Evolutionary conservation across 2,888 invertebrate species (phyloP).

Genomic region (Tinea trinotella): DNA sequence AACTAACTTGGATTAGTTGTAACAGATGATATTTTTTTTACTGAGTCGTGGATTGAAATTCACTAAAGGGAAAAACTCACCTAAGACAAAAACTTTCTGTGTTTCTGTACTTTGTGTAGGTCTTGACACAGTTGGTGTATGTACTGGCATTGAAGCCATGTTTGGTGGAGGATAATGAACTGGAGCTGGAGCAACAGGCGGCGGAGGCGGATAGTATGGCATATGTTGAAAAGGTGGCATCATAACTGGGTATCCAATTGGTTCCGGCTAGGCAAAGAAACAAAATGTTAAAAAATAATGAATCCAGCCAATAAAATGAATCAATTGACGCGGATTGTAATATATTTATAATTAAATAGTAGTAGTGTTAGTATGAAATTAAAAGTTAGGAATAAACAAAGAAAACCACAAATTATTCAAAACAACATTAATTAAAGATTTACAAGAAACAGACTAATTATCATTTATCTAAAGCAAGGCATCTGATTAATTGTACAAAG

Average conservation of each 20-base stretch:
- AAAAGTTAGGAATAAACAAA: no score
- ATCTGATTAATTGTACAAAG: neutral
- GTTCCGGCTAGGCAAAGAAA: slow-evolving; percentile 55
- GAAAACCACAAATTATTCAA: no score
- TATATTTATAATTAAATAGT: no score
- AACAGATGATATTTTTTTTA: no score
- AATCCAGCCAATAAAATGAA: neutral
- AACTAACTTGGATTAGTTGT: no score
- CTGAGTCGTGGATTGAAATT: no score
- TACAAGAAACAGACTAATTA: neutral
- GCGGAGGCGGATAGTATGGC: slow-evolving; percentile 22
- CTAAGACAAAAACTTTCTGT: slow-evolving; percentile 70
- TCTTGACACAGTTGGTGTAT: slow-evolving; percentile 36
- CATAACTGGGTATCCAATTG: slow-evolving; percentile 37
- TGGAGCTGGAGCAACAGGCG: slow-evolving; percentile 44
- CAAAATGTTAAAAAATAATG: slow-evolving; percentile 24
- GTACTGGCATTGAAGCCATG: slow-evolving; percentile 46
- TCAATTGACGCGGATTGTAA: no score
- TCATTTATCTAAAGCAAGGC: neutral
- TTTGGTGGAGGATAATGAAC: slow-evolving; percentile 39
- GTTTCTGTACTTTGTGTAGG: slow-evolving; percentile 44
- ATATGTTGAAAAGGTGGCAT: slow-evolving; percentile 41
- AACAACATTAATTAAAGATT: neutral
- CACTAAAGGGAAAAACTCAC: slow-evolving; percentile 46
- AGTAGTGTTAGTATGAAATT: no score